Evolutionary conservation across 2,888 invertebrate genomes (phyloP), one percentile per base, ranked within the genome.

Genomic region (Cephus nigrinus): DNA sequence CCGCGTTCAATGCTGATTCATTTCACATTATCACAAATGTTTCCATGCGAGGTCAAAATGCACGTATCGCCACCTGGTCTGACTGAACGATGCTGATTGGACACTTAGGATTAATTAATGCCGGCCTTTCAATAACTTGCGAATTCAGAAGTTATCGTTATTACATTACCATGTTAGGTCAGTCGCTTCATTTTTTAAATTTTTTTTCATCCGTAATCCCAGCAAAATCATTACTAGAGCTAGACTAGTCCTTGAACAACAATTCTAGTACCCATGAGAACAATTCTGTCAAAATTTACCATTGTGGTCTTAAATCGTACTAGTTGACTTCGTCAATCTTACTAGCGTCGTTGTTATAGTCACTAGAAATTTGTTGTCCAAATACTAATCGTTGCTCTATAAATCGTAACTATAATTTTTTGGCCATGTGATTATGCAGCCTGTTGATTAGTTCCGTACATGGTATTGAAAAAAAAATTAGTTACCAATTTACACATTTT

Each of bases 11-110:
- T 80, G 86, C 86, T 84, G 86, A 87, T 86, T 87, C 84, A 85
- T 87, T 87, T 84, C 85, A 84, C 87, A 84, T 86, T 87, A 85
- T 86, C 87, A 86, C 85, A 84, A 88, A 85, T 84, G 82, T 84
- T 86, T 77, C 36, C 15, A 74, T 30, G 30, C 40, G 30, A 71
- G 69, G 55, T 55, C 23, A 55, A 55, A 55, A 55, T 23, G 55
- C 23, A 23, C 55, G 23, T 55, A 55, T 23, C 55, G 55, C 55
- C 55, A 55, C 55, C 55, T 55, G 55, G 55, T 55, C 23, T 9
- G 55, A 23, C 23, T 55, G 55, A 55, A 9, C 23, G 40, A 40
- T 40, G 55, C 55, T 55, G 55, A 55, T 23, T 55, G 55, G 55
- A 23, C 23, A 23, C 55, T 23, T 55, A 23, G 55, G 9, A 55